Evolutionary conservation across 2,888 invertebrate genomes (phyloP).

Genomic region (Cyclophora punctaria): DNA sequence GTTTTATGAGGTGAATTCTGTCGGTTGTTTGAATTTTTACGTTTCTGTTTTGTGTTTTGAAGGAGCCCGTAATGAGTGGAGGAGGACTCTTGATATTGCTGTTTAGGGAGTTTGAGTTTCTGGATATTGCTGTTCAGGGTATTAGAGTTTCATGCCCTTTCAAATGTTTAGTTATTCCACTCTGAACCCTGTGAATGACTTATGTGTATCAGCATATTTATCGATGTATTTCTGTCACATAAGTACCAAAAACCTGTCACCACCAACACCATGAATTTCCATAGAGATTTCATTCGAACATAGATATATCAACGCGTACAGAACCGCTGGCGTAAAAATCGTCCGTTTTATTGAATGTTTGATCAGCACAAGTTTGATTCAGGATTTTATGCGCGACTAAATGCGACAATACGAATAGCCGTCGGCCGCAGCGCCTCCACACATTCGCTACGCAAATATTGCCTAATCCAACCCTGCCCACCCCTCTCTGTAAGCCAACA

Average conservation of each 20-base stretch:
- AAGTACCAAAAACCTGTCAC: no score
- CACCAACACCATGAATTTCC: no score
- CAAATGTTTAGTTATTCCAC: no score
- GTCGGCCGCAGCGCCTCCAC: conserved; percentile 13
- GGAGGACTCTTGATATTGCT: conserved; percentile 1
- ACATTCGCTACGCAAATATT: conserved; percentile 39
- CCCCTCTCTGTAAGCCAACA: conserved; percentile 62
- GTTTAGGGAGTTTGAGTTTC: no score
- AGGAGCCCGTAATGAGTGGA: conserved; percentile 18
- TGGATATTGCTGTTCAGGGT: no score
- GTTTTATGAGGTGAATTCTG: conserved; percentile 32
- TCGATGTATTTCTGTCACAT: no score
- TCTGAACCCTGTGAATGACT: no score
- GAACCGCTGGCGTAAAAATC: no score
- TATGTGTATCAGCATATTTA: no score
- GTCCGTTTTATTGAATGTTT: not conserved
- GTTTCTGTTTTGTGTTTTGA: conserved; percentile 3
- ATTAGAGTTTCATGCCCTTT: no score
- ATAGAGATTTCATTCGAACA: no score
- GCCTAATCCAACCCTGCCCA: conserved; percentile 45
- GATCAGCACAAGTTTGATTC: conserved; percentile 8
- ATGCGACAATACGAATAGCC: conserved; percentile 7
- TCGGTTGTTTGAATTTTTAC: conserved; percentile 25
- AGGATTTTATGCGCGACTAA: conserved; percentile 11
- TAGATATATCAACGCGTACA: no score